These are phyloP conservation scores for Typhlomys cinereus DNA, from an alignment of 2,113 vertebrate species.

Conservation along the genomic window DNA sequence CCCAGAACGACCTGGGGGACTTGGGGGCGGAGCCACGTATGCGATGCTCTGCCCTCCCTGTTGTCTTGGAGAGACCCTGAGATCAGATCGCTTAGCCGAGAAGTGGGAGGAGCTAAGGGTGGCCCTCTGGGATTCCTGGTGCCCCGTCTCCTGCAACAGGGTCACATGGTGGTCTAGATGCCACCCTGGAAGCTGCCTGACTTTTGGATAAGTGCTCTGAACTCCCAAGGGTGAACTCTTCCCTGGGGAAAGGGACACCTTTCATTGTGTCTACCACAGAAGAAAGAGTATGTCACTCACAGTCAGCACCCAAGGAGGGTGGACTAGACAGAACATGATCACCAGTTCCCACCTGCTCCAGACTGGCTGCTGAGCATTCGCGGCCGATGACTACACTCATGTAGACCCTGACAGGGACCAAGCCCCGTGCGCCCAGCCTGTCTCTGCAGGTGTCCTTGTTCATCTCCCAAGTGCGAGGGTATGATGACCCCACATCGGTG, in stretches of 20 bases:
- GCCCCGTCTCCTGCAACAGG: accelerated
- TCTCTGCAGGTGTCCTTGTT: neutral
- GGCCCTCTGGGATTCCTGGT: neutral
- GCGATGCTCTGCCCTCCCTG: accelerated
- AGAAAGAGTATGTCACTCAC: accelerated
- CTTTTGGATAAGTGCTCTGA: neutral
- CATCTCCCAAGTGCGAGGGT: accelerated
- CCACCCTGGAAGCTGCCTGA: accelerated
- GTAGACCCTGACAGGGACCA: neutral
- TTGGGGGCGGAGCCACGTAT: no score
- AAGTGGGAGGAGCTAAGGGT: neutral
- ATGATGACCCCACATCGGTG: accelerated
- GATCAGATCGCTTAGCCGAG: neutral
- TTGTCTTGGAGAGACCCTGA: no score
- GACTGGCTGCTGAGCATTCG: neutral
- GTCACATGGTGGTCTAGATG: accelerated
- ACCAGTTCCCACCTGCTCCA: accelerated
- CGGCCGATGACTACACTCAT: neutral
- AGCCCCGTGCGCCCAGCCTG: neutral
- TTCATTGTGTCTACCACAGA: accelerated
- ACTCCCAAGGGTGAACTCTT: neutral
- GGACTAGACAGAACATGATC: accelerated
- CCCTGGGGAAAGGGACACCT: neutral
- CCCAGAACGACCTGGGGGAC: accelerated
- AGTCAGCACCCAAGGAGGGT: accelerated